Evolutionary conservation across 2,113 vertebrate genomes (phyloP).

Genomic region (zebrafish (Danio rerio)): GRCz12tu NC_133177.1:40340001-40340500

Average conservation of each 20-base stretch:
- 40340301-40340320: constrained; percentile 99
- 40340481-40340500: too few species aligned
- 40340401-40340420: too few species aligned
- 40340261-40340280: constrained; percentile 97
- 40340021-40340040: constrained; percentile 72
- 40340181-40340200: constrained; percentile 67
- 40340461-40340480: too few species aligned
- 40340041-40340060: constrained; percentile 74
- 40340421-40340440: too few species aligned
- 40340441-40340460: too few species aligned
- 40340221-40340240: constrained; percentile 35
- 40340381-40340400: too few species aligned
- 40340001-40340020: constrained; percentile 61
- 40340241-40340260: constrained; percentile 88
- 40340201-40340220: constrained; percentile 56
- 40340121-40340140: constrained; percentile 42
- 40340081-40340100: constrained; percentile 80
- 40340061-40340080: constrained; percentile 72
- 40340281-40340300: constrained; percentile 99
- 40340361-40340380: constrained; percentile 25
- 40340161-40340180: constrained; percentile 41
- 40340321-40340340: constrained; percentile 94
- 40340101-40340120: constrained; percentile 77
- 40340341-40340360: constrained; percentile 50
- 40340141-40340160: constrained; percentile 17